These are phyloP conservation scores for Coregonus sp. DNA, from an alignment of 2,797 vertebrate genomes.

Conservation along the genomic window DNA sequence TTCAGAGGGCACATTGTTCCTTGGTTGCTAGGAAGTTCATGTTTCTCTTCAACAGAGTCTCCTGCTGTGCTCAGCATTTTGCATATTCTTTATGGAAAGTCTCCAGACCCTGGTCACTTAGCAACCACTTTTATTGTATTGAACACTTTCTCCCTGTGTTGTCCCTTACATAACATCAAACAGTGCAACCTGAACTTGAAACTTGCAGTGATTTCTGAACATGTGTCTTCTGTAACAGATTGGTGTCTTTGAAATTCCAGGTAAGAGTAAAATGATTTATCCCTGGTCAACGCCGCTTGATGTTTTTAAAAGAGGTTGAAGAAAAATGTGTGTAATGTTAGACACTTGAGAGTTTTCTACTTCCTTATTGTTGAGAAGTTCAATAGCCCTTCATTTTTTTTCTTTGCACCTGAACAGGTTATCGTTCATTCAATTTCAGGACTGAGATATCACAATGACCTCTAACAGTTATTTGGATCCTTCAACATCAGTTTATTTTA, in stretches of 20 bases:
- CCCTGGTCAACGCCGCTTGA: neutral
- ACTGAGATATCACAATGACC: neutral
- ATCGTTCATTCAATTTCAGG: neutral
- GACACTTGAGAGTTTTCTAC: neutral
- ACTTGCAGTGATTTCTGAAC: slow-evolving; percentile 12
- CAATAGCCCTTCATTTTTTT: neutral
- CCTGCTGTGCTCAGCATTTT: slow-evolving; percentile 39
- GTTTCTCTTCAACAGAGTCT: slow-evolving; percentile 35
- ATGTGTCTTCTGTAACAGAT: neutral
- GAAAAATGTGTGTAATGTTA: neutral
- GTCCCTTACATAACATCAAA: slow-evolving; percentile 13
- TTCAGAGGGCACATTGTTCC: slow-evolving; percentile 44
- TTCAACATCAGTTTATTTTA: slow-evolving; percentile 49
- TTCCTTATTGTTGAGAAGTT: neutral
- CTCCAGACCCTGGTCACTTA: slow-evolving; percentile 53
- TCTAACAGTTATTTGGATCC: slow-evolving; percentile 12
- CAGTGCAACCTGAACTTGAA: neutral
- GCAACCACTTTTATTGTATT: slow-evolving; percentile 53
- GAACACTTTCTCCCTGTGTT: slow-evolving; percentile 6
- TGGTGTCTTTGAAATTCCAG: slow-evolving; percentile 15
- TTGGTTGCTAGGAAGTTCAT: slow-evolving; percentile 53
- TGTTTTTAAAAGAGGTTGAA: neutral
- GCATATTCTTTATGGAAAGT: slow-evolving; percentile 41
- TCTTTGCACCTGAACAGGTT: neutral
- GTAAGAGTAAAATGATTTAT: slow-evolving; percentile 21